These are phyloP conservation scores for Rhynchophorus ferrugineus DNA, from an alignment of 1,140 invertebrate species.

Conservation along the genomic window DNA sequence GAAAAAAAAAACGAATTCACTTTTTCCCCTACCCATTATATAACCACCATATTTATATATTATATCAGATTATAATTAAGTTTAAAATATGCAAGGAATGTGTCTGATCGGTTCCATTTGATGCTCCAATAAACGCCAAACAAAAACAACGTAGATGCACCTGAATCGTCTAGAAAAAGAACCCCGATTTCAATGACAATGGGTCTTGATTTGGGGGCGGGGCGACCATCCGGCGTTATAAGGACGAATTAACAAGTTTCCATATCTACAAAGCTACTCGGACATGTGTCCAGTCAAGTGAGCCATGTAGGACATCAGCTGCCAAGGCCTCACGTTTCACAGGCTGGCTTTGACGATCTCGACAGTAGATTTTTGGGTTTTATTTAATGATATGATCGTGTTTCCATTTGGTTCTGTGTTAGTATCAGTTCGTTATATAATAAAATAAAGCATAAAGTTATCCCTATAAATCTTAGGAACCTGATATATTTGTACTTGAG, in stretches of 20 bases:
- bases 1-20: too few species aligned
- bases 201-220: constrained; percentile 25
- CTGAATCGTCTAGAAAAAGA: not conserved
- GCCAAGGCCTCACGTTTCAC: not conserved
- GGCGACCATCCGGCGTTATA: constrained; percentile 8
- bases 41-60: too few species aligned
- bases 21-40: too few species aligned
- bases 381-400: too few species aligned
- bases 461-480: too few species aligned
- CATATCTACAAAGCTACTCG: not conserved
- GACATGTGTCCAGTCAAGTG: constrained; percentile 13
- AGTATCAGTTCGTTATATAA: too few species aligned
- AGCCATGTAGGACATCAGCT: not conserved
- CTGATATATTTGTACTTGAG: too few species aligned
- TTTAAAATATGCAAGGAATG: not conserved
- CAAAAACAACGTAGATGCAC: not conserved
- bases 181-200: constrained; percentile 27
- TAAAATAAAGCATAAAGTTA: too few species aligned
- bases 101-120: not conserved
- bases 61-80: too few species aligned
- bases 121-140: not conserved
- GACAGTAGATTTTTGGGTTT: too few species aligned
- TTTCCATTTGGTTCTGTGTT: too few species aligned
- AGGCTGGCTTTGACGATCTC: too few species aligned
- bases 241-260: constrained; percentile 17